Evolutionary conservation across 2,888 invertebrate genomes (phyloP), one percentile per base, ranked within the genome.

Genomic region (Hololepta plana): DNA sequence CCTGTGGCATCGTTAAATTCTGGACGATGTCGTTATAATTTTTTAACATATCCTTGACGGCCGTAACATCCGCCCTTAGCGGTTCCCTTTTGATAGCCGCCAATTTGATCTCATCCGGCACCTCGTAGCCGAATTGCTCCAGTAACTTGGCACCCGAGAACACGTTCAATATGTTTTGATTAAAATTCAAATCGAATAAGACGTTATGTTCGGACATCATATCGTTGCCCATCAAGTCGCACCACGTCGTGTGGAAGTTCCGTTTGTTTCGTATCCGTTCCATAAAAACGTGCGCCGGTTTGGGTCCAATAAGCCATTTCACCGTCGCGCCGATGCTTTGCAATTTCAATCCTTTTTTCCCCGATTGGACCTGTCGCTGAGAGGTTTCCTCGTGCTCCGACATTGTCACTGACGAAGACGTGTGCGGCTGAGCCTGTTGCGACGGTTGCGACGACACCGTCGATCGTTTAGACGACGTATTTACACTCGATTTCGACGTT

Each of bases 101-200:
- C 30, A 63, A 60, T 20, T 60, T 53, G 10, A 72, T 44, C 3
- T 55, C 49, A 1, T 55, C 45, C 0, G 68, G 63, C 22, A 73
- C 38, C 15, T 55, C 42, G 34, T 64, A 70, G 2, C 76, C 75
- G 20, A 80, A 47, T 39, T 67, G 66, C 42, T 81, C 80, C 55
- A 84, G 62, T 2, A 79, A 54, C 47, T 77, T 75, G 1, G 76
- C 73, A 47, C 81, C 79, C 12, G 65, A 66, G 37, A 79, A 67
- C 1, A 70, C 54, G 29, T 69, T 64, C 38, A 77, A 77, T 14
- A 82, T 56, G 3, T 67, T 57, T 14, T 51, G 51, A 33, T 71
- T 59, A 38, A 81, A 72, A 45, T 80, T 73, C 0, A 77, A 54
- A 22, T 60, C 51, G 42, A 80, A 77, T 34, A 66, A 59, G 28